Evolutionary conservation across 2,113 vertebrate species (phyloP).

Genomic region (Bungarus multicinctus): DNA sequence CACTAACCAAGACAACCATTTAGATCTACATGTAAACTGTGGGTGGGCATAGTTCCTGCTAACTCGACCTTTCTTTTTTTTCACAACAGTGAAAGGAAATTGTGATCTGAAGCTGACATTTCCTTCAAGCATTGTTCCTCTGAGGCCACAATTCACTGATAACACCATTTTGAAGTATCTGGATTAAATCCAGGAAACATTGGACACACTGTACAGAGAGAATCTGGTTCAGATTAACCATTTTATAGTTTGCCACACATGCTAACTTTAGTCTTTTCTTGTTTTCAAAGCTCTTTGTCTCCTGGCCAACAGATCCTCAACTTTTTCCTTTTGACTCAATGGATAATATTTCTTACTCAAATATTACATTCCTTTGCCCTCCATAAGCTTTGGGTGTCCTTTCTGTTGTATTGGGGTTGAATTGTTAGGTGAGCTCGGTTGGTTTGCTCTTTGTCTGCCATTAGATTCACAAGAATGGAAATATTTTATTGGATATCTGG

Average conservation of each 20-base stretch:
- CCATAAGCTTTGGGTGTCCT: conserved; percentile 54
- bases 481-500: not conserved
- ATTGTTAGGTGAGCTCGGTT: not conserved
- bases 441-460: not conserved
- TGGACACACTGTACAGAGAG: conserved; percentile 69
- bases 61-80: conserved; percentile 59
- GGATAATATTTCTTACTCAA: conserved; percentile 54
- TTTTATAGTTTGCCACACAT: conserved; percentile 71
- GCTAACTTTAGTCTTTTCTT: conserved; percentile 73
- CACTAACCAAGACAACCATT: not conserved
- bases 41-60: conserved; percentile 36
- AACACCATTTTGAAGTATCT: conserved; percentile 75
- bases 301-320: conserved; percentile 67
- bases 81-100: conserved; percentile 67
- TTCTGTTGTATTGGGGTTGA: conserved; percentile 33
- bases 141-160: conserved; percentile 74
- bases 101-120: conserved; percentile 67
- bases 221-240: conserved; percentile 78
- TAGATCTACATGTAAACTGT: not conserved
- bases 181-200: conserved; percentile 70
- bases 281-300: conserved; percentile 64
- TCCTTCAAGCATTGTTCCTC: conserved; percentile 68
- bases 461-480: not conserved
- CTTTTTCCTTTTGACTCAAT: conserved; percentile 66
- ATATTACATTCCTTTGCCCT: conserved; percentile 57